Percentiles rank a stretch among this genome's conserved stretches.
These are phyloP conservation scores for Neomonachus schauinslandi DNA, from an alignment of 2,113 vertebrate genomes.

Conservation along the genomic window DNA sequence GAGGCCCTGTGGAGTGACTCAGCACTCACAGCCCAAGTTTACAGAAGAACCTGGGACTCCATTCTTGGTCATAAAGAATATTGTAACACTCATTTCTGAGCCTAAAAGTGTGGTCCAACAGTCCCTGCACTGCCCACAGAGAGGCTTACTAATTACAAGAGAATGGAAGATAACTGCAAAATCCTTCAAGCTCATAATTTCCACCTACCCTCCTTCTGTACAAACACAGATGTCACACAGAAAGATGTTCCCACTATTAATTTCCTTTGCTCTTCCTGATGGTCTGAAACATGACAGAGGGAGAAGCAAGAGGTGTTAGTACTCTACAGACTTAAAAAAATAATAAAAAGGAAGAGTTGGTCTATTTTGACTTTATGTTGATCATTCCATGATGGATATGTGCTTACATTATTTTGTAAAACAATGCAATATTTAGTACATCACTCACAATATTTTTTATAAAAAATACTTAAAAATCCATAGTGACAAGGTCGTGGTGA, in stretches of 20 bases:
- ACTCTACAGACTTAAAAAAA: neutral
- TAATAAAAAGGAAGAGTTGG: neutral
- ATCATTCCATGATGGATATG: neutral
- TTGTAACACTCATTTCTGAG: neutral
- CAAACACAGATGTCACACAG: neutral
- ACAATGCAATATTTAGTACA: neutral
- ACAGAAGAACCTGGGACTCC: neutral
- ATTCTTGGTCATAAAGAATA: neutral
- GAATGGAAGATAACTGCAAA: slow-evolving; percentile 11
- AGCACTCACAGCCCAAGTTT: neutral
- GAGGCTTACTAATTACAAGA: neutral
- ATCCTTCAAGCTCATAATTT: neutral
- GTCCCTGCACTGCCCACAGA: neutral
- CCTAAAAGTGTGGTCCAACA: neutral
- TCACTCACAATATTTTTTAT: neutral
- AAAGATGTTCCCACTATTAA: neutral
- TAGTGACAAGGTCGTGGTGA: neutral
- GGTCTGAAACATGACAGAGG: neutral
- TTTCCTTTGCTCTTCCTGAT: neutral
- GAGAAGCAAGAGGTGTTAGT: neutral
- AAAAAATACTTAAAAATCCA: slow-evolving; percentile 5
- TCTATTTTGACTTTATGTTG: slow-evolving; percentile 6
- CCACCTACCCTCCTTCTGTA: neutral
- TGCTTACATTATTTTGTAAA: neutral
- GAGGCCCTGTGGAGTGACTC: neutral